A percentile compares a stretch with the other conserved stretches of the same genome.
Conservation (phyloP, 2,797 vertebrate species). For the Delichon dasypus region DNA sequence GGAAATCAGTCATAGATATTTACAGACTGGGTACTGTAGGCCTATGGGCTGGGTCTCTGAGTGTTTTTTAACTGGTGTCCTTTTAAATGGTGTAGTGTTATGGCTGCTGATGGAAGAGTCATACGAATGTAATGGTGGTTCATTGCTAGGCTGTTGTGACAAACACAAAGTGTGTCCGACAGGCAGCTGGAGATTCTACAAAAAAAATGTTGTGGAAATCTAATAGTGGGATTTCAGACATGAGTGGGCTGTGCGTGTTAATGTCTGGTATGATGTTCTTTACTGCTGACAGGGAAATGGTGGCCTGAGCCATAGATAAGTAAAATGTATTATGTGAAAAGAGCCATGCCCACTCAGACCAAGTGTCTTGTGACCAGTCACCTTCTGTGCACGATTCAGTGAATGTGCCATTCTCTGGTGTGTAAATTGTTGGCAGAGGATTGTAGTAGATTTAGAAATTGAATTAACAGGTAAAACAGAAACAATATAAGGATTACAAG, state of each 20-base stretch:
- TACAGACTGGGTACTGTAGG: background rate
- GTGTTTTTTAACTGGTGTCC: background rate
- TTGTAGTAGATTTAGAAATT: background rate
- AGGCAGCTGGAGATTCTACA: background rate
- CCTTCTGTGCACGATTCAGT: background rate
- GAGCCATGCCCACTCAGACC: background rate
- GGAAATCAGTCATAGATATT: background rate
- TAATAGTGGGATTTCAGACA: background rate
- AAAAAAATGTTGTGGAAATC: background rate
- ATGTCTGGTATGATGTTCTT: background rate
- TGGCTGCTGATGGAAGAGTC: background rate
- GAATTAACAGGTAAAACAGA: background rate
- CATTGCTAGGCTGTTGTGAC: background rate
- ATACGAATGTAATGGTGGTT: background rate
- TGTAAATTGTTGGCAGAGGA: background rate
- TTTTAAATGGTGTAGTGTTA: background rate
- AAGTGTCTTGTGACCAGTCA: background rate
- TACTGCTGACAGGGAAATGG: background rate
- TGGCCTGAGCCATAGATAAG: background rate
- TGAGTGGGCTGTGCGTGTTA: background rate
- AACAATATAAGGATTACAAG: background rate
- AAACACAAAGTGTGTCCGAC: background rate
- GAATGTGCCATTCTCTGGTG: background rate
- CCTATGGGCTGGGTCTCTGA: background rate
- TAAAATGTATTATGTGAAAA: background rate